Evolutionary conservation across 1,140 invertebrate genomes (phyloP), one percentile per base, ranked within the genome.

Genomic region (Ectropis grisescens): DNA sequence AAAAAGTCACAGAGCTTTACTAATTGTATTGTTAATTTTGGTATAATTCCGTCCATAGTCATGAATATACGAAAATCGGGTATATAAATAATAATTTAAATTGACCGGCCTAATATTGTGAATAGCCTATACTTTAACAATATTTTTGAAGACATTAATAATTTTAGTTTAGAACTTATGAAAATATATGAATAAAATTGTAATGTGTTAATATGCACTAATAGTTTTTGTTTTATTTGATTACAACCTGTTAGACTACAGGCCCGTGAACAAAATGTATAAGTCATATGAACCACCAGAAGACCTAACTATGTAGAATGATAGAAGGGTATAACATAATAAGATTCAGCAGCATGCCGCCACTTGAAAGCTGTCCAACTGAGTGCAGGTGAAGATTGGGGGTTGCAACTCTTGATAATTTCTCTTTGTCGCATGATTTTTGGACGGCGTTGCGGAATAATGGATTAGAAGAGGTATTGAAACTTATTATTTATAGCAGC

Each of bases 1-100:
- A 76, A 69, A 75, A 76, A 76, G 70, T 72, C 69, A 67, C 61
- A 64, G 54, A 75, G 70, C 69, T 74, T 69, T 80, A 76, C 66
- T 76, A 76, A 76, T 70, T 68, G 50, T 59, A 67, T 48, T 45
- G 8, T 41, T 59, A 54, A 53, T 54, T 52, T 46, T 60, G 46
- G 56, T 59, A 36, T 68, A 47, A 69, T 59, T 75, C 71, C 75
- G 69, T 76, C 66, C 71, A 66, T 19, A 19, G 15, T 56, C 46
- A 53, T 36, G 27, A 50, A 33, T 45, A 33, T 40, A 26, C 38
- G 32, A 43, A 23, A 34, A 28, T 44, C 27, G 22, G 29, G 42
- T 40, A 39, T 25, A 30, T 41, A 19, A 19, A 8, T 29, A 32
- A 26, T 41, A 32, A 48, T 30, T 35, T 51, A 52, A 53, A 41